These are phyloP conservation scores for Calonectris borealis DNA, from an alignment of 2,113 vertebrate species.

Conservation along the genomic window DNA sequence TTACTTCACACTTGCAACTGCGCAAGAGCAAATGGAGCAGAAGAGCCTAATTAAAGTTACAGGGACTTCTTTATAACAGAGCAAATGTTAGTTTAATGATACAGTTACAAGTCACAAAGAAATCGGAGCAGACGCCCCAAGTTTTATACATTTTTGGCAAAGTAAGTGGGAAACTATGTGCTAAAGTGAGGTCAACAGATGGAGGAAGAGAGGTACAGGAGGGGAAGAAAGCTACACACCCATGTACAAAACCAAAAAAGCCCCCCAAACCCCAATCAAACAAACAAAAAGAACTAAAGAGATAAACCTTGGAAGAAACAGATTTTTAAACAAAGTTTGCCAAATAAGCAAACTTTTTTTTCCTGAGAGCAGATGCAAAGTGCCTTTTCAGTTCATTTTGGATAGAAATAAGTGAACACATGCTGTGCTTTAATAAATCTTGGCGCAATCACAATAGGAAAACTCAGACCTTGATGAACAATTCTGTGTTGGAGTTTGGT, in stretches of 20 bases:
- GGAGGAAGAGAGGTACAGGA: constrained; percentile 60
- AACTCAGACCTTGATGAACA: constrained; percentile 39
- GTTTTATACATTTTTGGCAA: constrained; percentile 70
- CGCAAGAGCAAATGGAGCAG: background rate
- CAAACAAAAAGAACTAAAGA: constrained; percentile 43
- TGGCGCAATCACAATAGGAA: constrained; percentile 50
- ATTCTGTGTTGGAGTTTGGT: constrained; percentile 41
- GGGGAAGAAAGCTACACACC: background rate
- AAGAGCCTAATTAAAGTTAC: constrained; percentile 50
- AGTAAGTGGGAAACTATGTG: constrained; percentile 65
- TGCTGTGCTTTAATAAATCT: constrained; percentile 74
- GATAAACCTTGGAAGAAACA: constrained; percentile 69
- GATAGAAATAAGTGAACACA: constrained; percentile 71
- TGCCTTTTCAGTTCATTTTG: constrained; percentile 72
- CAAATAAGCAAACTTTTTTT: constrained; percentile 62
- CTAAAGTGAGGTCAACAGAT: constrained; percentile 71
- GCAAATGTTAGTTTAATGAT: constrained; percentile 57
- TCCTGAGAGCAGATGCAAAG: constrained; percentile 65
- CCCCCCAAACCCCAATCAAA: background rate
- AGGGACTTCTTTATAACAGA: constrained; percentile 55
- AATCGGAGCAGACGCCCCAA: constrained; percentile 41
- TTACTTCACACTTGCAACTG: background rate
- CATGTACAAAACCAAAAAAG: background rate
- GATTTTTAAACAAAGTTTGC: constrained; percentile 77
- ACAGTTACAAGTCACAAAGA: constrained; percentile 58